These are phyloP conservation scores for Vimba vimba DNA, from an alignment of 2,113 vertebrate genomes.

Conservation along the genomic window DNA sequence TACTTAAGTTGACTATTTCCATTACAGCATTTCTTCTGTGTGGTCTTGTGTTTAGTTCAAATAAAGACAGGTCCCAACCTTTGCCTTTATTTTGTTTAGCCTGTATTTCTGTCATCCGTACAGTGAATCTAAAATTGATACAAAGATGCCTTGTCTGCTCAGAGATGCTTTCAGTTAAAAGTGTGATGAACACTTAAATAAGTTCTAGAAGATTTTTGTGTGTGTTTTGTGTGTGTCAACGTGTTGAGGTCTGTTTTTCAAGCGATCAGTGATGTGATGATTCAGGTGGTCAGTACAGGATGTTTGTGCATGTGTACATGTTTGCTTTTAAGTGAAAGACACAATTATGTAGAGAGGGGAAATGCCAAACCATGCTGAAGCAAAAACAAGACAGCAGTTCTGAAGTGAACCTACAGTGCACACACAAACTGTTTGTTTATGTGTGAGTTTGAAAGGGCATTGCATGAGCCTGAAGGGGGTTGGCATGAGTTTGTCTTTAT, in stretches of 20 bases:
- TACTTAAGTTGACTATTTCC: background rate
- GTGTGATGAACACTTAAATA: background rate
- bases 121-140: background rate
- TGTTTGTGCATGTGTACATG: slow-evolving; percentile 10
- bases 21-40: background rate
- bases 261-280: background rate
- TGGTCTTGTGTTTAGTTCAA: background rate
- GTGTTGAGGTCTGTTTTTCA: background rate
- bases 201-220: background rate
- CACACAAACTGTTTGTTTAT: slow-evolving; percentile 3
- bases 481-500: slow-evolving; percentile 28
- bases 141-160: background rate
- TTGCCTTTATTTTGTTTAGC: background rate
- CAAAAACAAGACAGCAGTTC: background rate
- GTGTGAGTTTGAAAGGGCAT: background rate
- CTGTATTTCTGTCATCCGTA: background rate
- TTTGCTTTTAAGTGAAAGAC: slow-evolving; percentile 42
- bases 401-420: background rate
- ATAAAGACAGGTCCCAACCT: background rate
- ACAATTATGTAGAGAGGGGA: background rate
- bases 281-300: slow-evolving; percentile 3
- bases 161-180: slow-evolving; percentile 22
- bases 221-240: background rate
- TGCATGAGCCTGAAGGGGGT: slow-evolving; percentile 10
- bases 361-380: background rate